These are phyloP conservation scores for Loriculus beryllinus DNA, from an alignment of 2,797 vertebrate species.

Conservation along the genomic window DNA sequence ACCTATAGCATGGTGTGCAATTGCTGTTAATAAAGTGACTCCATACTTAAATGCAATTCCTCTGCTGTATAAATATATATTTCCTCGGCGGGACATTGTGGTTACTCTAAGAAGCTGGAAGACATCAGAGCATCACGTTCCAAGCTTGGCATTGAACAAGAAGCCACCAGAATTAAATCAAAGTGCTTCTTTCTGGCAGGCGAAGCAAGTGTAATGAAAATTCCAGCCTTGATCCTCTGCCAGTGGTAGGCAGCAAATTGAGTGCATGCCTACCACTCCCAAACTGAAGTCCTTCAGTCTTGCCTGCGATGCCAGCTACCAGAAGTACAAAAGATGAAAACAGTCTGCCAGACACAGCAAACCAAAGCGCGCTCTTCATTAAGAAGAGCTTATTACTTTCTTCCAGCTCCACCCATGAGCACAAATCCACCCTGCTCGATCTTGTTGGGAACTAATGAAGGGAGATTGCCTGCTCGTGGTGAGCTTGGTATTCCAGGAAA, in stretches of 20 bases:
- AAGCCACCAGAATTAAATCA: constrained; percentile 65
- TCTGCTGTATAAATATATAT: constrained; percentile 24
- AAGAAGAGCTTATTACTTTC: constrained; percentile 20
- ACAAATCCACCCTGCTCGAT: background rate
- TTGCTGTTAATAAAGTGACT: background rate
- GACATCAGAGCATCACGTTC: constrained; percentile 48
- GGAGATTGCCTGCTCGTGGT: background rate
- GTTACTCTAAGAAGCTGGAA: constrained; percentile 60
- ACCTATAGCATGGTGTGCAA: background rate
- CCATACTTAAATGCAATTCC: background rate
- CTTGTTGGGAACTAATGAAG: background rate
- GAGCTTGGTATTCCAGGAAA: background rate
- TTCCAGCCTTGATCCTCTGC: constrained; percentile 53
- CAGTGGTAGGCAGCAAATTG: constrained; percentile 42
- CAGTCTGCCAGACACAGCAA: constrained; percentile 39
- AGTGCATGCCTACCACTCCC: constrained; percentile 53
- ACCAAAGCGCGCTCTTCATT: constrained; percentile 14
- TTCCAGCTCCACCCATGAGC: constrained; percentile 16
- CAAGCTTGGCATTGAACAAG: constrained; percentile 55
- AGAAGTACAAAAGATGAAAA: constrained; percentile 36
- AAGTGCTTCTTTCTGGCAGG: constrained; percentile 60
- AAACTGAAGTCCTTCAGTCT: background rate
- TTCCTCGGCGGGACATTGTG: constrained; percentile 34
- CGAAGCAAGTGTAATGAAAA: constrained; percentile 55
- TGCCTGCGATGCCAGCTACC: background rate